A percentile compares a stretch with the other conserved stretches of the same genome.
Conservation (phyloP, 2,888 invertebrate species). For the Dicroscelio sp. region DNA sequence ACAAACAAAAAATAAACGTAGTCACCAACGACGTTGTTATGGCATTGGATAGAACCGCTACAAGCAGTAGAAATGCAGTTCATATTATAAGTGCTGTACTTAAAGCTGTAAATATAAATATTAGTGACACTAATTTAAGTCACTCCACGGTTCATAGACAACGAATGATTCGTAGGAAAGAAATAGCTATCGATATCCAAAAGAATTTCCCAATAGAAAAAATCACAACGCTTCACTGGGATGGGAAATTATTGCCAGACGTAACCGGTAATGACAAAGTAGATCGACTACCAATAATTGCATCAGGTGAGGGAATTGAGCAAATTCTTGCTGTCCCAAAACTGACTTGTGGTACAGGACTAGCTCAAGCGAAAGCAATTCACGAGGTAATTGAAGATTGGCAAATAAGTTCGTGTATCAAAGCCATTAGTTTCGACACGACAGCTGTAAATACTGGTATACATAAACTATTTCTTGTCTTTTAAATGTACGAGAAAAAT, state of each 20-base stretch:
- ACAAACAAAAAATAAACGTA: background rate
- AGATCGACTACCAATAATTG: constrained; percentile 67
- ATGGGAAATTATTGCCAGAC: constrained; percentile 66
- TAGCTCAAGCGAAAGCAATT: constrained; percentile 67
- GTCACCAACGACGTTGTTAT: background rate
- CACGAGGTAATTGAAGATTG: constrained; percentile 51
- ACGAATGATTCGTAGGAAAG: background rate
- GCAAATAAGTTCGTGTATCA: background rate
- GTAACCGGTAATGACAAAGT: constrained; percentile 53
- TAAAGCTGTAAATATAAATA: background rate
- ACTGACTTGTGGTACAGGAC: constrained; percentile 59
- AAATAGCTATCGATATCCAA: background rate
- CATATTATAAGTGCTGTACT: background rate
- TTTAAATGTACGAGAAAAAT: background rate
- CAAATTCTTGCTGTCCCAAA: constrained; percentile 76
- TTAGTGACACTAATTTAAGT: constrained; percentile 15
- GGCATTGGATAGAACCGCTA: constrained; percentile 25
- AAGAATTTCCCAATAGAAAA: constrained; percentile 6
- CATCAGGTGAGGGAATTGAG: constrained; percentile 51
- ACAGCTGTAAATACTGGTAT: constrained; percentile 35
- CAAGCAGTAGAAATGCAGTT: constrained; percentile 21
- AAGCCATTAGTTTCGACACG: constrained; percentile 37
- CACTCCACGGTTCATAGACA: background rate
- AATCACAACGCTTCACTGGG: background rate
- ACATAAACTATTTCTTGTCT: background rate